phyloP scores from a whole-genome alignment of 2,797 vertebrate genomes.

The Gallinago nigripennis region DNA sequence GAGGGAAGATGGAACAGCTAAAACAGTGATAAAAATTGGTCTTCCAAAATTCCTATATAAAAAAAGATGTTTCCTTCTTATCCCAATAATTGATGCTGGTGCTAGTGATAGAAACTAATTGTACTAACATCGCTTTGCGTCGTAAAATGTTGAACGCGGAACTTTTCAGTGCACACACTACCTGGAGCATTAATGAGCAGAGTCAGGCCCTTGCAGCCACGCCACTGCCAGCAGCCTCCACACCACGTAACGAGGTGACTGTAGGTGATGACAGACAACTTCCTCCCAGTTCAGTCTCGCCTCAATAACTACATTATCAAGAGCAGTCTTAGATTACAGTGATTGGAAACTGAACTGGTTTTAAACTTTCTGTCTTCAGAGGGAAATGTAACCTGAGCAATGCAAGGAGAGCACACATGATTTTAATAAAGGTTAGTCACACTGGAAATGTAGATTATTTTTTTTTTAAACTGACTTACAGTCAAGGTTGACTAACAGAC shows the following conservation, averaged over 20 bases:
- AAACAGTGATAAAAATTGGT: not conserved
- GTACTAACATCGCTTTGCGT: not conserved
- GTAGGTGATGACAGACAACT: slow-evolving; percentile 46
- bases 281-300: not conserved
- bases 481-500: slow-evolving; percentile 8
- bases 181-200: not conserved
- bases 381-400: slow-evolving; percentile 23
- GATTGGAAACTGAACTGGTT: slow-evolving; percentile 9
- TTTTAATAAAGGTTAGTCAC: slow-evolving; percentile 20
- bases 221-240: not conserved
- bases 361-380: not conserved
- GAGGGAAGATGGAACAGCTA: not conserved
- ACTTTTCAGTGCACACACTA: not conserved
- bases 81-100: not conserved
- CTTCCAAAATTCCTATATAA: not conserved
- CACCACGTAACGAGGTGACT: not conserved
- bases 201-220: not conserved
- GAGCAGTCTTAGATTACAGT: slow-evolving; percentile 35
- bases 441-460: not conserved
- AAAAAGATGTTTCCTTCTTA: not conserved
- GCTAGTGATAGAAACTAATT: not conserved
- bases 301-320: slow-evolving; percentile 44
- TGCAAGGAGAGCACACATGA: not conserved
- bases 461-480: not conserved
- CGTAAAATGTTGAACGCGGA: accelerated